Conservation (phyloP, 2,797 vertebrate genomes). For the Coilia nasus region DNA sequence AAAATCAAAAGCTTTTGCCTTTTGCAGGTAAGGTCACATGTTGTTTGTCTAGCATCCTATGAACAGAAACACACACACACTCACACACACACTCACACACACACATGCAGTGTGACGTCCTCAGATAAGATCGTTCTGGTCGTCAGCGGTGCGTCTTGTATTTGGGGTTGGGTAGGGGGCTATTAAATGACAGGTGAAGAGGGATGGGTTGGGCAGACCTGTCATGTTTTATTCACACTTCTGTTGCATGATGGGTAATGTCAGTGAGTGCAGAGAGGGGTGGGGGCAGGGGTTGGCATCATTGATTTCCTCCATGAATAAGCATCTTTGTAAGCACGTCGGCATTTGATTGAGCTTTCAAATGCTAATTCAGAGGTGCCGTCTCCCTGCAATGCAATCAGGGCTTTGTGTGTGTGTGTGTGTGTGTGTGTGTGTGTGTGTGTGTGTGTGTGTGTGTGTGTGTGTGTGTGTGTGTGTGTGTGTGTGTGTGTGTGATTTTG, state of each 20-base stretch:
- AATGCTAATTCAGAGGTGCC: slow-evolving; percentile 55
- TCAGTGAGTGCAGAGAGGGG: slow-evolving; percentile 41
- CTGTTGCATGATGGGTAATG: slow-evolving; percentile 49
- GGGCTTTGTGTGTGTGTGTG: slow-evolving; percentile 46
- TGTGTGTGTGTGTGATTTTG: background rate
- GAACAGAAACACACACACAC: background rate
- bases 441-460: background rate
- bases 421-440: background rate
- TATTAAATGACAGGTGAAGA: slow-evolving; percentile 37
- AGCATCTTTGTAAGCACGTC: slow-evolving; percentile 52
- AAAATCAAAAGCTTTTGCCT: too few species aligned
- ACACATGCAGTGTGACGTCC: background rate
- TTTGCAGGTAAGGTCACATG: too few species aligned
- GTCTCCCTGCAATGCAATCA: slow-evolving; percentile 44
- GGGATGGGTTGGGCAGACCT: slow-evolving; percentile 15
- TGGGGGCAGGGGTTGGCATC: slow-evolving; percentile 26
- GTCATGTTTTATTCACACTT: slow-evolving; percentile 49
- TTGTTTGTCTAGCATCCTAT: too few species aligned
- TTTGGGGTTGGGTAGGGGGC: background rate
- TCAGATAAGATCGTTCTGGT: too few species aligned
- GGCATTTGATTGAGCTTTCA: slow-evolving; percentile 62
- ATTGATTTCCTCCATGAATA: slow-evolving; percentile 59
- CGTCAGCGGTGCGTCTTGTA: background rate
- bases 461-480: background rate
- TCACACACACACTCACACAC: background rate